These are phyloP conservation scores for Coelopa pilipes DNA, from an alignment of 2,888 invertebrate genomes.

Conservation along the genomic window DNA sequence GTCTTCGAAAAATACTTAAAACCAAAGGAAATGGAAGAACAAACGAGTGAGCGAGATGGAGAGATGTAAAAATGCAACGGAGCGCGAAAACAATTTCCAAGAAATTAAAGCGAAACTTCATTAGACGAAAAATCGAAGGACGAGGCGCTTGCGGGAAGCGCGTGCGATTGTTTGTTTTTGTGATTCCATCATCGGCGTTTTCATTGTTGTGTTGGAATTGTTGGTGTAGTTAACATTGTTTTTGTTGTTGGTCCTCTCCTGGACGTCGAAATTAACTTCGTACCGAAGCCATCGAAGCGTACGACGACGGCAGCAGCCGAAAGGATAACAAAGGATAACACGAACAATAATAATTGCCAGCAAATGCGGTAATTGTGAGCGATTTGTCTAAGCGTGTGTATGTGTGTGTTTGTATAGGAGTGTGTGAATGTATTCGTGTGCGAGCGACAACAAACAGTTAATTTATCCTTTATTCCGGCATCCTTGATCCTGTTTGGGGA, in stretches of 20 bases:
- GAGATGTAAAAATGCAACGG: no score
- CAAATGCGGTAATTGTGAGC: conserved; percentile 33
- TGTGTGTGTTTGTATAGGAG: no score
- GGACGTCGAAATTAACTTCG: conserved; percentile 14
- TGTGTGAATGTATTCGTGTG: not conserved
- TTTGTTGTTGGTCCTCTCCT: not conserved
- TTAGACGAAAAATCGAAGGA: no score
- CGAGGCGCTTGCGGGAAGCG: not conserved
- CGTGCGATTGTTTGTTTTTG: conserved; percentile 5
- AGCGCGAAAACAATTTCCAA: conserved; percentile 26
- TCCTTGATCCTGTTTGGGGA: no score
- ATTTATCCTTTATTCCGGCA: conserved; percentile 23
- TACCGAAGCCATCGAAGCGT: conserved; percentile 10
- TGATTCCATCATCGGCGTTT: no score
- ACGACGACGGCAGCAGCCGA: not conserved
- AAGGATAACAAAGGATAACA: conserved; percentile 28
- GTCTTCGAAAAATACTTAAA: not conserved
- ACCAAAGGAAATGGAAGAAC: not conserved
- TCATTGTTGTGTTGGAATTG: no score
- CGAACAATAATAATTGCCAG: conserved; percentile 31
- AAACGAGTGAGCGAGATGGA: no score
- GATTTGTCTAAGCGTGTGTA: conserved; percentile 22
- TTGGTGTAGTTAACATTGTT: no score
- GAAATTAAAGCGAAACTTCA: conserved; percentile 31
- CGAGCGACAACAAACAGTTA: conserved; percentile 31